Conservation (phyloP, 2,113 vertebrate species). For the Colaptes auratus region DNA sequence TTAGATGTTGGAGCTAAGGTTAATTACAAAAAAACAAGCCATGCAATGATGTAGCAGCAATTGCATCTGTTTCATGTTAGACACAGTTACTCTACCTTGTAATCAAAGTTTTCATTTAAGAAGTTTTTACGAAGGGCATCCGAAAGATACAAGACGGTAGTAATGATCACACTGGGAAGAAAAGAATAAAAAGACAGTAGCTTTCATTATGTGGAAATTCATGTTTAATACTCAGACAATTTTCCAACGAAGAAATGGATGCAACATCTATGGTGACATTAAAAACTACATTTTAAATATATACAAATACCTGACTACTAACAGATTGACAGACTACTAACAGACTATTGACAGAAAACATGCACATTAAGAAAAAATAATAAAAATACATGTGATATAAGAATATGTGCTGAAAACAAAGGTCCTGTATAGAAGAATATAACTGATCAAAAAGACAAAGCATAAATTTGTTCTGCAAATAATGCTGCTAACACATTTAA, state of each 20-base stretch:
- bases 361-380: background rate
- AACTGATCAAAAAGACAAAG: background rate
- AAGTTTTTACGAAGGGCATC: constrained; percentile 98
- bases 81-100: constrained; percentile 62
- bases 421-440: background rate
- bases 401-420: background rate
- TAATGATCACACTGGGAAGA: constrained; percentile 92
- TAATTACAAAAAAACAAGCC: background rate
- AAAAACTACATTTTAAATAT: background rate
- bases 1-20: background rate
- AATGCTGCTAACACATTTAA: background rate
- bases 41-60: background rate
- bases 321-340: background rate
- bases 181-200: constrained; percentile 42
- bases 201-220: background rate
- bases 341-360: background rate
- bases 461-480: background rate
- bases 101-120: constrained; percentile 97
- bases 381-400: background rate
- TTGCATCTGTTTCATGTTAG: background rate
- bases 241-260: background rate
- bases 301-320: background rate
- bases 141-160: constrained; percentile 96
- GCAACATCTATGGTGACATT: background rate
- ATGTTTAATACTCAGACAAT: background rate